Conservation (phyloP, 2,888 invertebrate genomes). For the Endomychus coccineus region DNA sequence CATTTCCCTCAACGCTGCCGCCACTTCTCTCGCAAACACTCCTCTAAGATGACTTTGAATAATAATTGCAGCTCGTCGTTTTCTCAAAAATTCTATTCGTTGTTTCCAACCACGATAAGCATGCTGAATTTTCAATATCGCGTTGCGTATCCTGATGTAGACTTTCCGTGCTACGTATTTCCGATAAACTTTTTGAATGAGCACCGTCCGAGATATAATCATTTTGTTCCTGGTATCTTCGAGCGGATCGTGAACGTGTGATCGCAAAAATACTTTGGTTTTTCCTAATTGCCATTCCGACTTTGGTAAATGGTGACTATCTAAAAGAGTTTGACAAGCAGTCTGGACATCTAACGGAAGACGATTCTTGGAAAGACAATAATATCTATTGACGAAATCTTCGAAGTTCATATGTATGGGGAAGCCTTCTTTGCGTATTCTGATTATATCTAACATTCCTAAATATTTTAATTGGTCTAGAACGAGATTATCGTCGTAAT, state of each 20-base stretch:
- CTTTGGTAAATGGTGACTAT: slow-evolving; percentile 58
- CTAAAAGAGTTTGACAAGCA: slow-evolving; percentile 49
- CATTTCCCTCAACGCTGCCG: slow-evolving; percentile 81
- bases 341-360: slow-evolving; percentile 45
- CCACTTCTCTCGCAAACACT: slow-evolving; percentile 85
- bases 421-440: slow-evolving; percentile 83
- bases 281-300: slow-evolving; percentile 86
- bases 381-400: slow-evolving; percentile 69
- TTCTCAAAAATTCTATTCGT: slow-evolving; percentile 69
- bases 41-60: slow-evolving; percentile 82
- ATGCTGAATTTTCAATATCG: slow-evolving; percentile 71
- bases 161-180: slow-evolving; percentile 58
- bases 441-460: slow-evolving; percentile 89
- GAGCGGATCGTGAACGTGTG: slow-evolving; percentile 74
- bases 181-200: slow-evolving; percentile 70
- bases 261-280: slow-evolving; percentile 77
- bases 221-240: slow-evolving; percentile 71
- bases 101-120: slow-evolving; percentile 81
- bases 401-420: slow-evolving; percentile 76
- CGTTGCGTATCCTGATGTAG: slow-evolving; percentile 57
- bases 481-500: slow-evolving; percentile 73
- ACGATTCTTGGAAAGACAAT: slow-evolving; percentile 54
- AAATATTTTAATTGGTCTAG: slow-evolving; percentile 82
- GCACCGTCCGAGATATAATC: slow-evolving; percentile 60
- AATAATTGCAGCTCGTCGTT: slow-evolving; percentile 75